Percentiles rank a stretch among this genome's conserved stretches.
These are phyloP conservation scores for Lemur catta DNA, from an alignment of 2,797 vertebrate species.

Conservation along the genomic window DNA sequence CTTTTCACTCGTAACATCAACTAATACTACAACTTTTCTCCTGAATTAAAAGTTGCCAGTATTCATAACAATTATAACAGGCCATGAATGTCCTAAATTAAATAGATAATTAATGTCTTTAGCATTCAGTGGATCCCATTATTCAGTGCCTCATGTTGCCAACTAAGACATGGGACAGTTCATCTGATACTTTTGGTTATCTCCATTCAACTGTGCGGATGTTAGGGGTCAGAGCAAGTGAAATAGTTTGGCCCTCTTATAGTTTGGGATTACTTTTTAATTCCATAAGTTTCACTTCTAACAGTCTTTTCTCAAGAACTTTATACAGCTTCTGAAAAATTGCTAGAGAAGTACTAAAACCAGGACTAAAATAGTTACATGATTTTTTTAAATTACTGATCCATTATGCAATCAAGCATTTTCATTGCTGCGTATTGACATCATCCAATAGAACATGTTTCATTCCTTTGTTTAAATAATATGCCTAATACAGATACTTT, in stretches of 20 bases:
- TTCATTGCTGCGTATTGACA: accelerated
- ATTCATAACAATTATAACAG: conserved; percentile 13
- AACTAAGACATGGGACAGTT: not conserved
- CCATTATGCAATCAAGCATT: not conserved
- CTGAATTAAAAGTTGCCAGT: conserved; percentile 28
- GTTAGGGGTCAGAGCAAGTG: not conserved
- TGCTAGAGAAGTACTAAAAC: not conserved
- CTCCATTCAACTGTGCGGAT: not conserved
- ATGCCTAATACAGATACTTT: not conserved
- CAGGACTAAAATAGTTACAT: not conserved
- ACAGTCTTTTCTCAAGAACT: not conserved
- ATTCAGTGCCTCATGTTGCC: conserved; percentile 44
- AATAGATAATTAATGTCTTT: conserved; percentile 54
- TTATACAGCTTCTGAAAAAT: not conserved
- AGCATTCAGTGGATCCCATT: conserved; percentile 39
- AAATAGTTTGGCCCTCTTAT: not conserved
- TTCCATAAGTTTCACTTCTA: not conserved
- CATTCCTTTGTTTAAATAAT: not conserved
- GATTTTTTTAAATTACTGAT: not conserved
- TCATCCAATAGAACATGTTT: not conserved
- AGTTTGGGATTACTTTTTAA: not conserved
- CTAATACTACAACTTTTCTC: not conserved
- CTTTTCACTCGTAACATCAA: not conserved
- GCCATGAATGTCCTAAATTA: conserved; percentile 9
- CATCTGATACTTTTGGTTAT: conserved; percentile 12